Evolutionary conservation across 2,888 invertebrate genomes (phyloP).

Genomic region (Piscicola geometra): DNA sequence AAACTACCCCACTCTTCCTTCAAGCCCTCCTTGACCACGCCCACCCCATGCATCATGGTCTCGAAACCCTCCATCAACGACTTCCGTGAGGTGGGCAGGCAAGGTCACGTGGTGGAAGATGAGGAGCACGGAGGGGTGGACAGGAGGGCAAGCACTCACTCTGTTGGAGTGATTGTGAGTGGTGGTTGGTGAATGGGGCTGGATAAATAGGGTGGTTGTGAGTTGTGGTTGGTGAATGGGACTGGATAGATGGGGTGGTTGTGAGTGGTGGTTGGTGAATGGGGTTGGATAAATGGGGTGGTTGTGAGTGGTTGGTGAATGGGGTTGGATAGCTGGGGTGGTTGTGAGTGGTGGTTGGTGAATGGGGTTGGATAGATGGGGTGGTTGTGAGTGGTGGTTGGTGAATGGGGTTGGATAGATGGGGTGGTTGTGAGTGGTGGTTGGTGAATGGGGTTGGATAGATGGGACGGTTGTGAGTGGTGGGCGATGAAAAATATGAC

Average conservation of each 20-base stretch:
- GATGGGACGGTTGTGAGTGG: too few species aligned
- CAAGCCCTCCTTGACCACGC: neutral
- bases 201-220: neutral
- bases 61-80: constrained; percentile 23
- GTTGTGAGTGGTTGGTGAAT: neutral
- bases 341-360: neutral
- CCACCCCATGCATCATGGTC: constrained; percentile 26
- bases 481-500: too few species aligned
- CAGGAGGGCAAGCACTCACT: constrained; percentile 25
- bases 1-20: neutral
- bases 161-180: constrained; percentile 28
- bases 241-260: neutral
- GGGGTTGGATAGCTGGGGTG: neutral
- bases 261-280: neutral
- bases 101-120: neutral
- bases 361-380: neutral
- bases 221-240: neutral
- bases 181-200: neutral
- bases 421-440: too few species aligned
- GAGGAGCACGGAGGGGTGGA: neutral
- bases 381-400: too few species aligned
- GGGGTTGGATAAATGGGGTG: neutral
- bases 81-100: neutral
- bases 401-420: too few species aligned
- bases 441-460: too few species aligned